These are phyloP conservation scores for Drosophila funebris DNA, from an alignment of 1,140 invertebrate species.

Conservation along the genomic window DNA sequence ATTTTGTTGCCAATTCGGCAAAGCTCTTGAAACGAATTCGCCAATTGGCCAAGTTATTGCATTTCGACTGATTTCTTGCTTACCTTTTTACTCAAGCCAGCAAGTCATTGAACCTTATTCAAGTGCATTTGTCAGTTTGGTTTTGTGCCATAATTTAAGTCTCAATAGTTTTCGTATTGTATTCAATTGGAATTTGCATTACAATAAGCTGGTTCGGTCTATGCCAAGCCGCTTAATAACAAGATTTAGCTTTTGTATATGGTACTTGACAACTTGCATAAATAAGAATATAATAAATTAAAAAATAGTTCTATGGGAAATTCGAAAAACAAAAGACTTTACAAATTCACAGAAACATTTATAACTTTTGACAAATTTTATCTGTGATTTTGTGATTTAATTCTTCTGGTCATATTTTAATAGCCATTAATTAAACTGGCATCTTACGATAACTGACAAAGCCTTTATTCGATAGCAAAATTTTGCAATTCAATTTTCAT, in stretches of 20 bases:
- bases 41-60: slow-evolving; percentile 63
- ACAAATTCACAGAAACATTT: neutral
- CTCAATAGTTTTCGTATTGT: slow-evolving; percentile 11
- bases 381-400: neutral
- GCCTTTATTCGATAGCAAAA: no score
- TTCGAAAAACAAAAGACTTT: neutral
- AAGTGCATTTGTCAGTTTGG: slow-evolving; percentile 6
- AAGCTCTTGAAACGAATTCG: slow-evolving; percentile 45
- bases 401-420: slow-evolving; percentile 4
- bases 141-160: slow-evolving; percentile 36
- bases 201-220: neutral
- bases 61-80: slow-evolving; percentile 23
- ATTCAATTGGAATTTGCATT: neutral
- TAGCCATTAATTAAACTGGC: slow-evolving; percentile 21
- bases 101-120: slow-evolving; percentile 56
- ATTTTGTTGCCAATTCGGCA: slow-evolving; percentile 72
- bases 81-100: slow-evolving; percentile 28
- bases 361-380: slow-evolving; percentile 4
- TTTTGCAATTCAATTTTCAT: no score
- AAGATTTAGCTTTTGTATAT: slow-evolving; percentile 20
- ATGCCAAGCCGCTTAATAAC: neutral
- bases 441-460: no score
- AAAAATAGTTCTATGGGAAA: neutral
- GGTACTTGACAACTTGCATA: neutral
- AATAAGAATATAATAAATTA: slow-evolving; percentile 6